Evolutionary conservation across 2,888 invertebrate species (phyloP).

Genomic region (Dromius quadrimaculatus): DNA sequence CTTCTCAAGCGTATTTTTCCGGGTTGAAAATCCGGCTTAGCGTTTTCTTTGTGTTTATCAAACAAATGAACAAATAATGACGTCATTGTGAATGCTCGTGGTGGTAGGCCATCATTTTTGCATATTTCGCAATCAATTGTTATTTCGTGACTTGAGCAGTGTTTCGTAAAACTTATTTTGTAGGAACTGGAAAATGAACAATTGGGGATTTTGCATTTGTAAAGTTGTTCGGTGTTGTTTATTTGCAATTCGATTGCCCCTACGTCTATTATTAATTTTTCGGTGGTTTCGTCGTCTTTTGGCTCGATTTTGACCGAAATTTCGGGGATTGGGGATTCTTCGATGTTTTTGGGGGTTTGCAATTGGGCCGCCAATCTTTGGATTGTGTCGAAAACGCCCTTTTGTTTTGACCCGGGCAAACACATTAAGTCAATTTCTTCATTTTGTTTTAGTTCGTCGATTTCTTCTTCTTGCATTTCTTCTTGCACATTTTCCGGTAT

Average conservation of each 20-base stretch:
- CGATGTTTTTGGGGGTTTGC: slow-evolving; percentile 55
- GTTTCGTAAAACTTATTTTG: slow-evolving; percentile 59
- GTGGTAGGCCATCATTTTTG: neutral
- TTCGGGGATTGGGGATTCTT: neutral
- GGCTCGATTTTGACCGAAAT: neutral
- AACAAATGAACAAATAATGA: slow-evolving; percentile 39
- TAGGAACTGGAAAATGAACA: slow-evolving; percentile 61
- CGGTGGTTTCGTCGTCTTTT: neutral
- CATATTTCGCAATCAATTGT: slow-evolving; percentile 18
- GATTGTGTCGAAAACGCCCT: slow-evolving; percentile 62
- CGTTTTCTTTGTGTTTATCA: slow-evolving; percentile 36
- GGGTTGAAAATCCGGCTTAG: neutral
- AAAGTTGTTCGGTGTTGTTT: slow-evolving; percentile 54
- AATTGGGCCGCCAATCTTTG: slow-evolving; percentile 63
- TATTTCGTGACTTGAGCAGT: slow-evolving; percentile 61
- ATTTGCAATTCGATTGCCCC: slow-evolving; percentile 54
- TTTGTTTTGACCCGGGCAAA: slow-evolving; percentile 51
- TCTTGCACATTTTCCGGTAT: slow-evolving; percentile 16
- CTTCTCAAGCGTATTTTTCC: slow-evolving; percentile 63
- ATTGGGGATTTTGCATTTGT: slow-evolving; percentile 60
- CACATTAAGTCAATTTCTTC: too few species aligned
- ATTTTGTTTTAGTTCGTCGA: slow-evolving; percentile 60
- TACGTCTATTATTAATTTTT: slow-evolving; percentile 51
- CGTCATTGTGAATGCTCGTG: slow-evolving; percentile 25
- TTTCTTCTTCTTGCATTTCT: slow-evolving; percentile 6